phyloP scores from a whole-genome alignment of 2,797 vertebrate genomes.

The Anguilla megastoma region DNA sequence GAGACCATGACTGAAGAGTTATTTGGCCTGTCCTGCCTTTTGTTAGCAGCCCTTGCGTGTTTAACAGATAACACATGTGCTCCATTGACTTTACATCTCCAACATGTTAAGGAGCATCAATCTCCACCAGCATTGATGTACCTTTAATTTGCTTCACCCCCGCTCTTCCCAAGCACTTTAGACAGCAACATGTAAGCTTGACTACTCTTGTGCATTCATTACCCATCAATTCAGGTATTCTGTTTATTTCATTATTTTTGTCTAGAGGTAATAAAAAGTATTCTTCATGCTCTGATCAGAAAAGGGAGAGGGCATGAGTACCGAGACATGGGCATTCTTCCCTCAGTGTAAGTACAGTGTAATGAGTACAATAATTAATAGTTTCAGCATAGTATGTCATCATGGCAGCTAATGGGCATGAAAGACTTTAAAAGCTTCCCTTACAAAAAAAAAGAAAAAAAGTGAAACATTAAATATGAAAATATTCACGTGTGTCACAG shows the following conservation, averaged over 20 bases:
- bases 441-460: too few relatives aligned
- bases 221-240: constrained; percentile 34
- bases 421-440: background rate
- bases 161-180: constrained; percentile 22
- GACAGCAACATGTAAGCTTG: constrained; percentile 38
- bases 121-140: constrained; percentile 41
- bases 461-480: too few relatives aligned
- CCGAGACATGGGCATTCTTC: background rate
- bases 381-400: background rate
- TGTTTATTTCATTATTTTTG: constrained; percentile 26
- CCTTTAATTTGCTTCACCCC: constrained; percentile 46
- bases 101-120: constrained; percentile 42
- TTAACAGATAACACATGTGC: constrained; percentile 39
- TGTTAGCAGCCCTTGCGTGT: constrained; percentile 23
- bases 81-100: constrained; percentile 48
- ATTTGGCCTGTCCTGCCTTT: constrained; percentile 19
- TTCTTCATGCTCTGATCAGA: background rate
- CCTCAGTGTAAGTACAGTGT: background rate
- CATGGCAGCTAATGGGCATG: background rate
- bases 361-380: background rate
- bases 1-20: constrained; percentile 22
- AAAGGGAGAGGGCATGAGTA: background rate
- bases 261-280: constrained; percentile 13
- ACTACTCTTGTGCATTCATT: constrained; percentile 45
- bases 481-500: too few relatives aligned